Conservation (phyloP, 2,113 vertebrate genomes). For the Thalassoma bifasciatum region DNA sequence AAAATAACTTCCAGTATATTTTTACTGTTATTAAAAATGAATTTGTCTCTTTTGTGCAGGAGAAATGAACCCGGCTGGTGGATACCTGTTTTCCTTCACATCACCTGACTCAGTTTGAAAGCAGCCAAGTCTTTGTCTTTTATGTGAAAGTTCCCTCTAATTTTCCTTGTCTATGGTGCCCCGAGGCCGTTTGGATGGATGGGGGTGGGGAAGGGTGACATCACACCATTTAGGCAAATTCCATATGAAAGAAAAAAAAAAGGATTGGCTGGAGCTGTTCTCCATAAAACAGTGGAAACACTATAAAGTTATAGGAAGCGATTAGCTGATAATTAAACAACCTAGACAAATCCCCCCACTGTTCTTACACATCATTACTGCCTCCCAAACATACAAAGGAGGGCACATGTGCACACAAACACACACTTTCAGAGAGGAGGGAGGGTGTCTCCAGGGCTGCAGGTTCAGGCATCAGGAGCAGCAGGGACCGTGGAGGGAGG, state of each 20-base stretch:
- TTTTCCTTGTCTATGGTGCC: slow-evolving; percentile 75
- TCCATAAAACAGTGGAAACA: slow-evolving; percentile 78
- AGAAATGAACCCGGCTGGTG: slow-evolving; percentile 50
- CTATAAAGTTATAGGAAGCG: slow-evolving; percentile 78
- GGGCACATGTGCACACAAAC: slow-evolving; percentile 14
- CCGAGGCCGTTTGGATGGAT: slow-evolving; percentile 52
- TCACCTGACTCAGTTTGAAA: slow-evolving; percentile 79
- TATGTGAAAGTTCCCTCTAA: slow-evolving; percentile 82
- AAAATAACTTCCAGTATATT: slow-evolving; percentile 69
- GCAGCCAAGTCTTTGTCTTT: slow-evolving; percentile 75
- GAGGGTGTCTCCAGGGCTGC: slow-evolving; percentile 57
- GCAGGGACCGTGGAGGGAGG: slow-evolving; percentile 56
- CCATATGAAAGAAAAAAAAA: slow-evolving; percentile 63
- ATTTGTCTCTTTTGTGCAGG: slow-evolving; percentile 54
- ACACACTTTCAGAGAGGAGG: slow-evolving; percentile 30
- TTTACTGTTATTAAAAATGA: slow-evolving; percentile 73
- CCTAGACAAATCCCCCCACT: slow-evolving; percentile 58
- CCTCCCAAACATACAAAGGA: slow-evolving; percentile 18
- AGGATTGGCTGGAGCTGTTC: slow-evolving; percentile 45
- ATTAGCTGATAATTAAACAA: slow-evolving; percentile 75
- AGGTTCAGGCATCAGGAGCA: slow-evolving; percentile 66
- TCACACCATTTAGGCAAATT: slow-evolving; percentile 80
- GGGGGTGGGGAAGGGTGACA: slow-evolving; percentile 71
- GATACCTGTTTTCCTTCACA: slow-evolving; percentile 79
- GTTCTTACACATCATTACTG: slow-evolving; percentile 66